Evolutionary conservation across 2,113 vertebrate species (phyloP).

Genomic region (Mastomys natalensis): DNA sequence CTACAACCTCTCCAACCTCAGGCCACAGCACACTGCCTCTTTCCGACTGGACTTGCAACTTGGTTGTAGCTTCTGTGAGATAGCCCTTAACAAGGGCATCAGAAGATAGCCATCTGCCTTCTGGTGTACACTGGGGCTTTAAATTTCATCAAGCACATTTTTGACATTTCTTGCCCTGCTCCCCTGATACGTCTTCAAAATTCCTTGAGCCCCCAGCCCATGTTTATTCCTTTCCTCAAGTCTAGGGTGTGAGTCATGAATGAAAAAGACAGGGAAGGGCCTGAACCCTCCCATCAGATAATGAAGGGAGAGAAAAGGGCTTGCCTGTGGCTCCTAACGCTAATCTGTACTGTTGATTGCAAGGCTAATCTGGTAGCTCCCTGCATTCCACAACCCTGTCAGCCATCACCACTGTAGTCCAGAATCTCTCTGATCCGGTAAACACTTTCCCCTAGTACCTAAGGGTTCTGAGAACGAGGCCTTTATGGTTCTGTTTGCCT

Average conservation of each 20-base stretch:
- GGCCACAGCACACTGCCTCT: not conserved
- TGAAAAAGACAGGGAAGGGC: not conserved
- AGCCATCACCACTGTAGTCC: not conserved
- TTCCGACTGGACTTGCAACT: not conserved
- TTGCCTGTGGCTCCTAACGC: not conserved
- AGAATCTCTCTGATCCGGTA: not conserved
- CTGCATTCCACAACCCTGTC: not conserved
- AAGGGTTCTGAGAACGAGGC: not conserved
- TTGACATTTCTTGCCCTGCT: not conserved
- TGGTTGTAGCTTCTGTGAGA: not conserved
- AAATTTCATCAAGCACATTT: not conserved
- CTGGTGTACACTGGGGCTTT: not conserved
- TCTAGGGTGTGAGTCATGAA: not conserved
- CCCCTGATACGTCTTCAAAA: not conserved
- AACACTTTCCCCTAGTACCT: not conserved
- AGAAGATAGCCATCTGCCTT: not conserved
- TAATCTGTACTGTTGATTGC: fast-evolving
- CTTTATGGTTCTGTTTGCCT: not conserved
- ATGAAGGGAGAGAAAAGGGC: not conserved
- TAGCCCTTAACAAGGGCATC: not conserved
- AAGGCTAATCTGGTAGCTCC: not conserved
- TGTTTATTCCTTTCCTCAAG: not conserved
- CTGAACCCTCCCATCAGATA: not conserved
- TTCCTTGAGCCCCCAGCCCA: not conserved
- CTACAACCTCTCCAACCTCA: not conserved